phyloP scores from a whole-genome alignment of 2,113 vertebrate genomes.

The Pachypanchax playfairii region DNA sequence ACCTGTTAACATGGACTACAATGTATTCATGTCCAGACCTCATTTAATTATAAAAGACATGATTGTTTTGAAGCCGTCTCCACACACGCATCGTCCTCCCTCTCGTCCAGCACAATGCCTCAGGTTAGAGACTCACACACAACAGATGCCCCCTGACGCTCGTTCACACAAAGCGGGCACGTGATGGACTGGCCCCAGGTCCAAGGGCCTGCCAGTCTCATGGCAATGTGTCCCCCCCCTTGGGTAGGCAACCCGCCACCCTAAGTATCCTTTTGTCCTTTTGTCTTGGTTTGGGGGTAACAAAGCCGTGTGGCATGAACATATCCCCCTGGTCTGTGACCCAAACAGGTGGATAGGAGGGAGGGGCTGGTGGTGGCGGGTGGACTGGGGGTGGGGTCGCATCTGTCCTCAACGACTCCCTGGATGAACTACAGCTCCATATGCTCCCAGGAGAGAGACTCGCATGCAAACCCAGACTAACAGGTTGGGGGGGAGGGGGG shows the following conservation, averaged over 20 bases:
- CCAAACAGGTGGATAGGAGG: conserved; percentile 77
- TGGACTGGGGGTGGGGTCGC: conserved; percentile 52
- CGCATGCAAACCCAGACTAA: conserved; percentile 62
- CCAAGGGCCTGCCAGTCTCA: conserved; percentile 70
- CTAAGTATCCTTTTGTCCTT: conserved; percentile 80
- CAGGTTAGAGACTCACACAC: conserved; percentile 62
- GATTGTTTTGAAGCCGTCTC: conserved; percentile 56
- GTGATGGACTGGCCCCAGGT: conserved; percentile 59
- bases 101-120: conserved; percentile 64
- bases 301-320: conserved; percentile 76
- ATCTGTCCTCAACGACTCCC: conserved; percentile 80
- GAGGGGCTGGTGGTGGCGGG: conserved; percentile 47
- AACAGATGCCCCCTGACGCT: conserved; percentile 75
- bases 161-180: conserved; percentile 69
- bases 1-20: conserved; percentile 38
- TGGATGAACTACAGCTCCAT: conserved; percentile 77
- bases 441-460: conserved; percentile 73
- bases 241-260: conserved; percentile 72
- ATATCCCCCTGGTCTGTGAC: conserved; percentile 65
- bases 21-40: conserved; percentile 49
- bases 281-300: conserved; percentile 79
- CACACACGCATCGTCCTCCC: conserved; percentile 41
- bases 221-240: conserved; percentile 68
- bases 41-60: conserved; percentile 62
- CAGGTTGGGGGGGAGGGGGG: conserved; percentile 63